Base-by-base conservation (phyloP, 2,888 invertebrate species). In the Yponomeuta evonymella region DNA sequence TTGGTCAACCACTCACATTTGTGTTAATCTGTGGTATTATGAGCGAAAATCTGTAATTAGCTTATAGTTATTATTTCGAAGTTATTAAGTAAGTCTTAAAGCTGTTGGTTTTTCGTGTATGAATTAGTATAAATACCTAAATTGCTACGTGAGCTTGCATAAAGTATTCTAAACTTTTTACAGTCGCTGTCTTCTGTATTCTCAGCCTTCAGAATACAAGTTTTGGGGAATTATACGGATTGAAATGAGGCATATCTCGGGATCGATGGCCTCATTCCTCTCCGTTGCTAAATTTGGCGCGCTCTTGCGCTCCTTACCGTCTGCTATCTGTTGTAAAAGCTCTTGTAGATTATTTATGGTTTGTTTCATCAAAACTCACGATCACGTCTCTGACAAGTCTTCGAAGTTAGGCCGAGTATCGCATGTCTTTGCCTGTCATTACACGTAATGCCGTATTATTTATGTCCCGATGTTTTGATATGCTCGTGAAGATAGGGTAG, bases 181-280 rank as follows among this genome's bases (percentile, higher is more conserved):
- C 36, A 36, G 36, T 36, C 36, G 3, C 5, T 5, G 9, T 8
- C 43, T 43, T 43, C 6, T 43, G 1, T 43, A 43, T 43, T 5
- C 43, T 43, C 43, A 43, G 43, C 33, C 33, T 43, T 43, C 43
- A 43, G 33, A 23, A 23, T 23, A 23, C 36, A 36, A 36, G 36
- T 36, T 36, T 36, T 36, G 4, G 36, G 36, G 5, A 36, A 36
- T 36, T 2, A 36, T 8, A 43, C 43, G 43, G 8, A 43, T 43
- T 43, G 43, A 43, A 43, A 43, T 43, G 43, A 43, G 43, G 43
- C 15, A 58, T 65, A 30, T 65, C 65, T 65, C 33, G 65, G 65
- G 65, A 65, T 65, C 65, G 65, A 65, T 33, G 65, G 10, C 65
- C 65, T 29, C 65, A 65, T 33, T 65, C 51, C 51, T 58, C 51